Base-by-base conservation (phyloP, 2,113 vertebrate genomes). In the Blennius ocellaris region DNA sequence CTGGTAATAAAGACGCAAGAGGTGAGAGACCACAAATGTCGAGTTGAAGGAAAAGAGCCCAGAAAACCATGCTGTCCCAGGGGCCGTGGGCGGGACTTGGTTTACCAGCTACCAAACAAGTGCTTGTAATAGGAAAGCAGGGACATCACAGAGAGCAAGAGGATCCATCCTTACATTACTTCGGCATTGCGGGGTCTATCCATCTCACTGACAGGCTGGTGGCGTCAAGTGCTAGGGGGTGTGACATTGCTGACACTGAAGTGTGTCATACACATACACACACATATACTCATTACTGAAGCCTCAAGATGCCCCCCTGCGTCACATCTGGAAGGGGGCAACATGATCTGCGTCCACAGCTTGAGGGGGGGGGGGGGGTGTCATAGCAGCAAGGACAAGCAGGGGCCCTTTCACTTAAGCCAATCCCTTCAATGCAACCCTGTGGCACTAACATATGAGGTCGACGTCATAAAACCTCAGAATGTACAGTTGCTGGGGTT, bases 241-340 rank as follows among this genome's bases (percentile, higher is more conserved):
- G 90, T 85, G 87, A 93, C 92, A 90, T 90, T 89, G 86, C 90
- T 40, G 78, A 87, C 87, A 81, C 58, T 45, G 82, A 81, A 89
- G 88, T 60, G 77, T 87, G 87, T 59, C 81, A 66, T 76, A 51
- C 80, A 58, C 80, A 81, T 73, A 81, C 69, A 69, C 49, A 41
- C 75, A 58, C 73, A 77, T 47, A 73, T 11, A 81, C 37, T 78
- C 61, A 73, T 78, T 81, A 73, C 71, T 44, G 47, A 69, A 76
- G 59, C 72, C 60, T 17, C 2, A 16, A 63, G 73, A 81, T 73
- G 44, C 45, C 68, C 73, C 45, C 76, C 52, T 8, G 44, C 45
- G 76, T 74, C 90, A 93, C 94, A 94, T 93, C 94, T 94, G 93
- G 91, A 91, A 48, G 62, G 39, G 59, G 58, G 78, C 69, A 92